phyloP scores from a whole-genome alignment of 2,888 invertebrate species.

The Leptopilina drosophilae region DNA sequence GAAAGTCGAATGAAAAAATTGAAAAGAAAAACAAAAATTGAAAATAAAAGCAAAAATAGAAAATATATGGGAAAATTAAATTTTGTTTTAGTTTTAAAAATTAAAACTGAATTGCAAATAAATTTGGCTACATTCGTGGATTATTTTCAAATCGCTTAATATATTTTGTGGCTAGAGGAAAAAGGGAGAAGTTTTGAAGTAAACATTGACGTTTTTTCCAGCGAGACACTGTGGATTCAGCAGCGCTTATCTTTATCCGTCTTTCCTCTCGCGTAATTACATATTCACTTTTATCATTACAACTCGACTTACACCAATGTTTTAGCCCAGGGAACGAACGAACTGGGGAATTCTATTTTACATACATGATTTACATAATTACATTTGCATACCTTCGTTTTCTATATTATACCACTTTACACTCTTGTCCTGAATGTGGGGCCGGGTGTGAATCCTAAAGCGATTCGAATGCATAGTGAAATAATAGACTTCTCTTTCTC shows the following conservation, averaged over 20 bases:
- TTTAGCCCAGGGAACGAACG: slow-evolving; percentile 46
- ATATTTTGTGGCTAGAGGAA: background rate
- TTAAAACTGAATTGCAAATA: background rate
- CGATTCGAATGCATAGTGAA: slow-evolving; percentile 43
- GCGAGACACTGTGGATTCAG: slow-evolving; percentile 64
- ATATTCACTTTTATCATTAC: slow-evolving; percentile 64
- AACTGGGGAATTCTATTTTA: slow-evolving; percentile 52
- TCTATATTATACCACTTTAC: slow-evolving; percentile 47
- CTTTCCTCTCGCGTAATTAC: slow-evolving; percentile 64
- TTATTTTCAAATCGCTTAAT: background rate
- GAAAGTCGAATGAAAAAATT: too few relatives aligned
- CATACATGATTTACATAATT: slow-evolving; percentile 65
- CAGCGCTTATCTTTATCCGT: slow-evolving; percentile 65
- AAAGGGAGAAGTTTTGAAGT: background rate
- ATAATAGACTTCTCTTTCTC: slow-evolving; percentile 14
- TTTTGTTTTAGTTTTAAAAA: too few relatives aligned
- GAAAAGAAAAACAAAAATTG: too few relatives aligned
- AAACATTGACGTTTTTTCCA: slow-evolving; percentile 56
- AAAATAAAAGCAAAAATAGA: too few relatives aligned
- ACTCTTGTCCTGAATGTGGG: background rate
- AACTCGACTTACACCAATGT: slow-evolving; percentile 60
- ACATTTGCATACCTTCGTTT: slow-evolving; percentile 63
- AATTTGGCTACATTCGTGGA: slow-evolving; percentile 9
- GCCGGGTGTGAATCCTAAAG: slow-evolving; percentile 42
- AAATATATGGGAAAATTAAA: too few relatives aligned